Evolutionary conservation across 2,113 vertebrate species (phyloP).

Genomic region (Triplophysa dalaica): DNA sequence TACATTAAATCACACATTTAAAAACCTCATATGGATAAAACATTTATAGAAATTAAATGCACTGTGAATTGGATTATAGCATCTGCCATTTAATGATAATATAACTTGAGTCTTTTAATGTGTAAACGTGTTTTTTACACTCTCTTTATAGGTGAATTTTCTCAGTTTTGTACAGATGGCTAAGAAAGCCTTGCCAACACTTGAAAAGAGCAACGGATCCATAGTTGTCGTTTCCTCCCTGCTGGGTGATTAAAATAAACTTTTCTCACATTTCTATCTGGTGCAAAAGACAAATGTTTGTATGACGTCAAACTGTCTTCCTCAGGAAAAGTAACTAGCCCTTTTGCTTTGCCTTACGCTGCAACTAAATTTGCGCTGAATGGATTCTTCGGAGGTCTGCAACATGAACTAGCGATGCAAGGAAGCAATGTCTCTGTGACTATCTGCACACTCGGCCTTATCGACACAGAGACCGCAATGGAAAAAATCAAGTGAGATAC

Average conservation of each 20-base stretch:
- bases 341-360: constrained; percentile 76
- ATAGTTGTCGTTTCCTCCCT: constrained; percentile 84
- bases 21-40: too few species aligned
- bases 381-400: constrained; percentile 81
- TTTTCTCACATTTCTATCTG: neutral
- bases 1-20: too few species aligned
- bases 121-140: neutral
- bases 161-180: constrained; percentile 83
- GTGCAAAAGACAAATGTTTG: neutral
- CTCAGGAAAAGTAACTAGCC: constrained; percentile 75
- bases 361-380: constrained; percentile 84
- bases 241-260: constrained; percentile 68
- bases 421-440: constrained; percentile 78
- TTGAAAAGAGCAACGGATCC: constrained; percentile 78
- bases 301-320: constrained; percentile 10
- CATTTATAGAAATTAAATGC: too few species aligned
- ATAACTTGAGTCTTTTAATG: too few species aligned
- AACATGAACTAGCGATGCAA: constrained; percentile 81
- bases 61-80: too few species aligned
- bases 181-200: constrained; percentile 73
- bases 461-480: constrained; percentile 74
- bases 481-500: constrained; percentile 75
- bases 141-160: constrained; percentile 81
- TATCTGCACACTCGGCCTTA: constrained; percentile 81
- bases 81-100: too few species aligned